Conservation (phyloP, 2,888 invertebrate genomes). For the Automeris io region DNA sequence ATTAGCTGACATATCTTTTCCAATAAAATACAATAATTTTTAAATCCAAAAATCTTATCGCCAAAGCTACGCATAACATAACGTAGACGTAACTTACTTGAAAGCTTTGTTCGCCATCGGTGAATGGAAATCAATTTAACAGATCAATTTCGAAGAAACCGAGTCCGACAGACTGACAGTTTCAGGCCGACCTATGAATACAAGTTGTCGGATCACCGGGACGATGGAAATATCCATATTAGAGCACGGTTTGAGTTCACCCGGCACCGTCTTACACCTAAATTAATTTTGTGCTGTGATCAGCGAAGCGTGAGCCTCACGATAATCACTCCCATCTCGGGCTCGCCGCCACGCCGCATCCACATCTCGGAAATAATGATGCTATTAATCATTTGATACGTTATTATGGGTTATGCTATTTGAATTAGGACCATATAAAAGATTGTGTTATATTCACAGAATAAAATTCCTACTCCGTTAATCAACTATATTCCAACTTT, state of each 20-base stretch:
- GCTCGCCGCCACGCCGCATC: conserved; percentile 28
- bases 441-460: conserved; percentile 13
- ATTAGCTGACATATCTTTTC: too few species aligned
- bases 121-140: conserved; percentile 56
- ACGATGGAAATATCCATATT: conserved; percentile 27
- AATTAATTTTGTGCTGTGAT: conserved; percentile 67
- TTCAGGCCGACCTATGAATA: conserved; percentile 43
- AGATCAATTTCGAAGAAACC: conserved; percentile 40
- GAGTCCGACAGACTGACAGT: conserved; percentile 33
- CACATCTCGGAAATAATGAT: conserved; percentile 43
- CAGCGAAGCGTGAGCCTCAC: conserved; percentile 53
- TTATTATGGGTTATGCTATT: conserved; percentile 13
- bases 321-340: conserved; percentile 62
- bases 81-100: conserved; percentile 12
- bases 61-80: conserved; percentile 7
- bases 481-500: too few species aligned
- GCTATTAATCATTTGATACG: conserved; percentile 49
- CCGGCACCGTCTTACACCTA: conserved; percentile 40
- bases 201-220: conserved; percentile 40
- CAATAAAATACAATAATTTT: too few species aligned
- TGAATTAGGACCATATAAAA: conserved; percentile 20
- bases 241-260: conserved; percentile 11
- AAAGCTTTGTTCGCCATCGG: conserved; percentile 37
- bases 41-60: conserved; percentile 1
- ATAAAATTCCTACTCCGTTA: conserved; percentile 1